Conservation (phyloP, 2,888 invertebrate species). For the Metallyticus violacea region DNA sequence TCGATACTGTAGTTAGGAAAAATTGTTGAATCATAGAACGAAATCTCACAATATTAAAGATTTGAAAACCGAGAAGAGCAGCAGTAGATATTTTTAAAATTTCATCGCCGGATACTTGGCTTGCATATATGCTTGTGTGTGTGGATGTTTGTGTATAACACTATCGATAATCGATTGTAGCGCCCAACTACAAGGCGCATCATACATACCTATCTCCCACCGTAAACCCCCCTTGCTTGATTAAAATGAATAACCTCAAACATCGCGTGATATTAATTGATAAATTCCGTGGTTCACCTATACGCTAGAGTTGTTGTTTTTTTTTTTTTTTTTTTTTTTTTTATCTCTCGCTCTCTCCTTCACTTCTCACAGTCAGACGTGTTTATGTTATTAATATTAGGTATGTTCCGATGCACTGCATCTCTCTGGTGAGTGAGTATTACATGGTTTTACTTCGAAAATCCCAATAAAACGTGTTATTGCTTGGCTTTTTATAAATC, state of each 20-base stretch:
- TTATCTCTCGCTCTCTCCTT: too few species aligned
- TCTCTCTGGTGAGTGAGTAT: background rate
- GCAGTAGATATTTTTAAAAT: background rate
- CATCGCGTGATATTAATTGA: slow-evolving; percentile 13
- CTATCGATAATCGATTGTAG: slow-evolving; percentile 15
- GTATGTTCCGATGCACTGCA: background rate
- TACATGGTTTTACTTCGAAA: background rate
- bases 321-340: background rate
- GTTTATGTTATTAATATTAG: slow-evolving; percentile 13
- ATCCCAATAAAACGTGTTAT: background rate
- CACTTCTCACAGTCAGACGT: background rate
- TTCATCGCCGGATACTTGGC: background rate
- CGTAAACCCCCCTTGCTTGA: slow-evolving; percentile 9
- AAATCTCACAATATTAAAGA: background rate
- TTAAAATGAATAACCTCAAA: slow-evolving; percentile 19
- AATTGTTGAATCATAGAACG: background rate
- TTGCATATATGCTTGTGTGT: background rate
- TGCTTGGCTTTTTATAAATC: background rate
- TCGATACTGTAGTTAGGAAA: too few species aligned
- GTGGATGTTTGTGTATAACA: background rate
- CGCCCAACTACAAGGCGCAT: slow-evolving; percentile 9
- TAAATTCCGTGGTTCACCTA: slow-evolving; percentile 14
- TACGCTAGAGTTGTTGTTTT: background rate
- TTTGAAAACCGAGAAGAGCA: background rate
- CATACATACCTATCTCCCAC: slow-evolving; percentile 2